Base-by-base conservation (phyloP, 2,888 invertebrate species). In the Ctenicera cuprea region DNA sequence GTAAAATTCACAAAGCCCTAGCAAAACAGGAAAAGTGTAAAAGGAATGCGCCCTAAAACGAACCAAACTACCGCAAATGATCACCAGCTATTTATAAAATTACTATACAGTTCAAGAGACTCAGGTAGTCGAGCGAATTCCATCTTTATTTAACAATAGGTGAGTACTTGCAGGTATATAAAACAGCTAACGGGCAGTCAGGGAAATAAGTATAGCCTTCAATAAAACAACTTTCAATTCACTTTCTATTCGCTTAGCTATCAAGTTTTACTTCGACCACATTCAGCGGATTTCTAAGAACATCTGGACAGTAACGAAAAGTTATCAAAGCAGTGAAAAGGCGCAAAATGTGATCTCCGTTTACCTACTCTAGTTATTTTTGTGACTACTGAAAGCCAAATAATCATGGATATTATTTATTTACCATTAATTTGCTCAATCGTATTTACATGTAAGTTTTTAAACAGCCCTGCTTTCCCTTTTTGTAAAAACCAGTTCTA, bases 31-130 rank as follows among this genome's bases (percentile, higher is more conserved):
- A 59, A 54, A 54, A 30, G 8, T 9, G 38, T 20, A 41, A 18
- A 50, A 63, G 70, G 70, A 70, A 70, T 70, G 52, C 54, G 38
- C 41, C 59, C 59, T 20, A 38, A 59, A 59, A 41, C 12, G 59
- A 33, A 9, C 1, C 38, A 37, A 41, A 59, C 59, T 18, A 12
- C 59, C 38, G 20, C 59, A 57, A 57, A 64, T 38, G 37, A 63
- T 63, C 30, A n/a, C 11, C n/a, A 81, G 76, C 77, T 79, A 79
- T 80, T 80, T 81, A 78, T 79, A 79, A 82, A 79, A 82, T 82
- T 78, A 80, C 79, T 77, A 57, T 50, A 16, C 45, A 63, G 54
- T 14, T 26, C 61, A 38, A 70, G 26, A 26, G 26, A 65, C 57
- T 76, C 78, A 79, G 80, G 80, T 80, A 80, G 77, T 71, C 62